phyloP scores from a whole-genome alignment of 2,888 invertebrate genomes.

The Spialia ferax region DNA sequence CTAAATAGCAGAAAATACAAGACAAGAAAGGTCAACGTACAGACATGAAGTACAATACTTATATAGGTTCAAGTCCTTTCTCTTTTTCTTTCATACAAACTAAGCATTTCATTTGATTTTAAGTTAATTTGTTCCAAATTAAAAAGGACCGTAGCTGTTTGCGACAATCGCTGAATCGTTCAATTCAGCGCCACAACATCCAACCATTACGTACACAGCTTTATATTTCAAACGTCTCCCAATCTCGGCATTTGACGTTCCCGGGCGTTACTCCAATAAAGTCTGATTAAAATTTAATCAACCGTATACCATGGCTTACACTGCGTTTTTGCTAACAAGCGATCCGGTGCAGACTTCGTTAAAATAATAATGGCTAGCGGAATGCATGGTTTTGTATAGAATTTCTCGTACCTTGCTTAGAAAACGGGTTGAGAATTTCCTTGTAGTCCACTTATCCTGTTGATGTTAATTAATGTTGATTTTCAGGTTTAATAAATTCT shows the following conservation, averaged over 20 bases:
- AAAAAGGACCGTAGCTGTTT: too few relatives aligned
- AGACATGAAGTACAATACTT: too few relatives aligned
- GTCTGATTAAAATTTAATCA: constrained; percentile 71
- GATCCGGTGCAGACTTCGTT: constrained; percentile 40
- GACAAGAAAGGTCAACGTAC: too few relatives aligned
- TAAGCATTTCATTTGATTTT: too few relatives aligned
- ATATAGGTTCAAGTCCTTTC: too few relatives aligned
- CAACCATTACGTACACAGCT: constrained; percentile 9
- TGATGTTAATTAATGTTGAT: neutral
- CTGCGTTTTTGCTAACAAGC: constrained; percentile 57
- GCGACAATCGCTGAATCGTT: too few relatives aligned
- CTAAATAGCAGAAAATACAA: too few relatives aligned
- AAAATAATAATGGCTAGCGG: constrained; percentile 31
- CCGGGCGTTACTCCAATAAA: constrained; percentile 55
- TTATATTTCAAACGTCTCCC: constrained; percentile 40
- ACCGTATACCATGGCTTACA: constrained; percentile 53
- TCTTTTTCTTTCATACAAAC: too few relatives aligned
- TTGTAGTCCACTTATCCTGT: neutral
- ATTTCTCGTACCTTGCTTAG: neutral
- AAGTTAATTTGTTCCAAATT: too few relatives aligned
- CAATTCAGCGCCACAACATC: neutral
- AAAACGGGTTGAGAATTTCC: neutral
- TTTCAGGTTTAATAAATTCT: too few relatives aligned
- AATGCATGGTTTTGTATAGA: constrained; percentile 10
- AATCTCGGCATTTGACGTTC: constrained; percentile 51